Evolutionary conservation across 2,797 vertebrate genomes (phyloP).

Genomic region (Holocentrus rufus): DNA sequence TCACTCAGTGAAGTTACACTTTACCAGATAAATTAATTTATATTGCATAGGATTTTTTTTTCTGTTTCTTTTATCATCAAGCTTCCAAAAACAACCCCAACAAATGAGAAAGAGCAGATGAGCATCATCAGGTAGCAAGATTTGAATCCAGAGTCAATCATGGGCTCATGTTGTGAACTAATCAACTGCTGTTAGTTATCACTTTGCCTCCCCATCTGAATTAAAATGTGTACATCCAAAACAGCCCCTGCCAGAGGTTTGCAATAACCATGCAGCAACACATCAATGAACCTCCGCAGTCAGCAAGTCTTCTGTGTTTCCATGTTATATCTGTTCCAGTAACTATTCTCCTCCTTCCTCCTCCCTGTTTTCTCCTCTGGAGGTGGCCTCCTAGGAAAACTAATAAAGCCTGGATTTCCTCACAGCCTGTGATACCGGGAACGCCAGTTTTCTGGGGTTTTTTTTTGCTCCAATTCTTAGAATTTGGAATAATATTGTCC

Average conservation of each 20-base stretch:
- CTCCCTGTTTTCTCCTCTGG: constrained; percentile 62
- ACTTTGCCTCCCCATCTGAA: no score
- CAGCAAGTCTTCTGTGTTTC: constrained; percentile 1
- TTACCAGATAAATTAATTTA: background rate
- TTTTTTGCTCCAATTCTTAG: constrained; percentile 43
- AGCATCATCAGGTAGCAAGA: no score
- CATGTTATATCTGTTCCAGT: background rate
- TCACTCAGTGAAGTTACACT: background rate
- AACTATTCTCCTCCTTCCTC: constrained; percentile 14
- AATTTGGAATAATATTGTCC: constrained; percentile 35
- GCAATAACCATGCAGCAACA: background rate
- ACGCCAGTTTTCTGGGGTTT: constrained; percentile 30
- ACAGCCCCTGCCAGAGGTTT: background rate
- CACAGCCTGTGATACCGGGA: constrained; percentile 43
- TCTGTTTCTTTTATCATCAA: no score
- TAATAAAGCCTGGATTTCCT: constrained; percentile 65
- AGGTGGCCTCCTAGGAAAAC: constrained; percentile 63
- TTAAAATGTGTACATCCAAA: no score
- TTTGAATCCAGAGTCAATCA: no score
- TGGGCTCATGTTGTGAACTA: no score
- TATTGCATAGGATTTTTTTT: background rate
- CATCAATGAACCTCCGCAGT: background rate
- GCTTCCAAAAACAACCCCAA: no score
- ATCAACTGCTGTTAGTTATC: no score
- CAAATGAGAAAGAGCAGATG: no score